These are phyloP conservation scores for Todus mexicanus DNA, from an alignment of 2,797 vertebrate species.

Conservation along the genomic window DNA sequence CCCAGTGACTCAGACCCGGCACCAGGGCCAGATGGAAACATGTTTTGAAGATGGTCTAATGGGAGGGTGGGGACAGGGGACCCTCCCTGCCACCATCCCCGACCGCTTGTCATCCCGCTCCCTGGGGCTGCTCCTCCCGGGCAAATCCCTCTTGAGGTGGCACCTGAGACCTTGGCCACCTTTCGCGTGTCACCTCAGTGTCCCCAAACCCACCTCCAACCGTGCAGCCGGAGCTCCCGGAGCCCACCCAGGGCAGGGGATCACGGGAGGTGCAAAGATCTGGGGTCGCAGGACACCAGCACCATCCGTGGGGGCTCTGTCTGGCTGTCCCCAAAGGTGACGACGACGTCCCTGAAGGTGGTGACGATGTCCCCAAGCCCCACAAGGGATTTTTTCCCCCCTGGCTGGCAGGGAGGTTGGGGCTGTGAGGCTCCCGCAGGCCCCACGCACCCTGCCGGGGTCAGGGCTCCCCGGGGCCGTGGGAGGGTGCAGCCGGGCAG, in stretches of 20 bases:
- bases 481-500: background rate
- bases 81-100: constrained; percentile 16
- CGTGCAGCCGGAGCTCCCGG: accelerated
- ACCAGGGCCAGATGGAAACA: constrained; percentile 18
- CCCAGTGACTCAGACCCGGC: constrained; percentile 57
- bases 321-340: background rate
- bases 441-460: background rate
- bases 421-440: background rate
- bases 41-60: background rate
- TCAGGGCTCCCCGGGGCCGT: background rate
- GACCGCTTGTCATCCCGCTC: background rate
- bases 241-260: background rate
- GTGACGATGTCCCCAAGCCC: background rate
- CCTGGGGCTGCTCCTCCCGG: background rate
- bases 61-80: background rate
- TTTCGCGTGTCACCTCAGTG: accelerated
- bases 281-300: background rate
- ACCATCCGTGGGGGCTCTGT: accelerated
- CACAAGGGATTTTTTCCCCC: accelerated
- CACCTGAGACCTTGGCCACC: background rate
- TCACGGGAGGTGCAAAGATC: background rate
- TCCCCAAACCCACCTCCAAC: background rate
- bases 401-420: too few relatives aligned
- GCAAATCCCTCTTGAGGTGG: background rate
- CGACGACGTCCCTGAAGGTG: accelerated